These are phyloP conservation scores for Corapipo altera DNA, from an alignment of 2,113 vertebrate species.

Conservation along the genomic window DNA sequence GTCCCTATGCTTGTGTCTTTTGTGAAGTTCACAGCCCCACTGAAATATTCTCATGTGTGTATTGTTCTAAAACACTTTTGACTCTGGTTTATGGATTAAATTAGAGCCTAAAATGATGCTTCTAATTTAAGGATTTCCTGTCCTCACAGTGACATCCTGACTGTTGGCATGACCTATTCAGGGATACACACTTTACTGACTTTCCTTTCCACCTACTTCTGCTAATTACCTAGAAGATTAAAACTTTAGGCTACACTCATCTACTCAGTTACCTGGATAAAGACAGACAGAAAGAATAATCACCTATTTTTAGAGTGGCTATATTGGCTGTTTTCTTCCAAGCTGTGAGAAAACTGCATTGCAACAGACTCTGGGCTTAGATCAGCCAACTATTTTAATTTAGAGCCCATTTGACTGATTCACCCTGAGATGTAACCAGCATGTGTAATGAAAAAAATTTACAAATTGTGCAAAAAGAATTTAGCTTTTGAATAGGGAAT, in stretches of 20 bases:
- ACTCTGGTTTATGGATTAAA: neutral
- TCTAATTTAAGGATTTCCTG: neutral
- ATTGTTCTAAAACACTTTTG: neutral
- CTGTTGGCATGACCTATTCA: neutral
- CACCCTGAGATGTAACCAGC: neutral
- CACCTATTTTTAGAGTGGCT: neutral
- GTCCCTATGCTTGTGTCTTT: neutral
- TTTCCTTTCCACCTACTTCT: neutral
- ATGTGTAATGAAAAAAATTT: neutral
- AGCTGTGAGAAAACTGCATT: neutral
- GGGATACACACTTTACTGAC: neutral
- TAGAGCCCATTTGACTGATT: constrained; percentile 1
- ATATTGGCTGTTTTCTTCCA: neutral
- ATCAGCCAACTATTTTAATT: neutral
- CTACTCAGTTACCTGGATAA: neutral
- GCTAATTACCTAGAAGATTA: neutral
- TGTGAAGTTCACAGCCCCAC: neutral
- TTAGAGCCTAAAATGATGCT: neutral
- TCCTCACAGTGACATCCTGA: neutral
- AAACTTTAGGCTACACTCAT: neutral
- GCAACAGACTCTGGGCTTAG: neutral
- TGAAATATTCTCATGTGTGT: neutral
- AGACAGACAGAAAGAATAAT: neutral
- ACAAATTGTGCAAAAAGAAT: neutral
- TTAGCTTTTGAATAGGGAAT: neutral